These are phyloP conservation scores for Diadophis punctatus DNA, from an alignment of 2,113 vertebrate genomes.

Conservation along the genomic window DNA sequence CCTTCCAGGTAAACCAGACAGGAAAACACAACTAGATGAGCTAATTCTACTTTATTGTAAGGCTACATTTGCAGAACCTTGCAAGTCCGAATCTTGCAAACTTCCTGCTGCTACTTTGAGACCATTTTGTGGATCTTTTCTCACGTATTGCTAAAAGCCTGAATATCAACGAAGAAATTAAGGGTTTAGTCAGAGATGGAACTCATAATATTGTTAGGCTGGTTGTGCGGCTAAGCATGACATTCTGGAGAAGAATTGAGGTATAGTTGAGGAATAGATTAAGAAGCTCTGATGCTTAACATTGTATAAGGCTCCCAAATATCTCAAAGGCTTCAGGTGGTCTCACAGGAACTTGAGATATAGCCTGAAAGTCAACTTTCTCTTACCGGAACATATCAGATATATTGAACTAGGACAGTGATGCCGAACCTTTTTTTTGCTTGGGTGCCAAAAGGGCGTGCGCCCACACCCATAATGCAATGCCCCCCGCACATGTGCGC, in stretches of 20 bases:
- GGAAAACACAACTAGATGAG: neutral
- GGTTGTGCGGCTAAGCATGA: neutral
- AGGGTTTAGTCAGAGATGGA: neutral
- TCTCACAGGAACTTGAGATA: neutral
- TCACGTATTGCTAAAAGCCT: neutral
- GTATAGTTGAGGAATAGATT: neutral
- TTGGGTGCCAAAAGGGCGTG: too few species aligned
- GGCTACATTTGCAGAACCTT: neutral
- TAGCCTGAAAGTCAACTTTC: neutral
- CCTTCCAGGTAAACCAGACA: neutral
- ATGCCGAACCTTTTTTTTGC: too few species aligned
- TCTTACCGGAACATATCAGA: neutral
- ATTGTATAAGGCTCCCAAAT: neutral
- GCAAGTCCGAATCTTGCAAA: neutral
- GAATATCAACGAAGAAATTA: neutral
- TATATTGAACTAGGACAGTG: neutral
- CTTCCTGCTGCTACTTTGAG: neutral
- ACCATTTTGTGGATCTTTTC: neutral
- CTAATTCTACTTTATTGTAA: neutral
- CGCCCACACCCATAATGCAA: too few species aligned
- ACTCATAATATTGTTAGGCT: neutral
- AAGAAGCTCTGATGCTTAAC: neutral
- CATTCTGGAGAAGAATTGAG: neutral
- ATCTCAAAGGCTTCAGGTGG: neutral
- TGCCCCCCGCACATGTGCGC: too few species aligned